Percentiles rank a stretch among this genome's conserved stretches.
phyloP scores from a whole-genome alignment of 2,113 vertebrate species.

The Pangasianodon hypophthalmus region DNA sequence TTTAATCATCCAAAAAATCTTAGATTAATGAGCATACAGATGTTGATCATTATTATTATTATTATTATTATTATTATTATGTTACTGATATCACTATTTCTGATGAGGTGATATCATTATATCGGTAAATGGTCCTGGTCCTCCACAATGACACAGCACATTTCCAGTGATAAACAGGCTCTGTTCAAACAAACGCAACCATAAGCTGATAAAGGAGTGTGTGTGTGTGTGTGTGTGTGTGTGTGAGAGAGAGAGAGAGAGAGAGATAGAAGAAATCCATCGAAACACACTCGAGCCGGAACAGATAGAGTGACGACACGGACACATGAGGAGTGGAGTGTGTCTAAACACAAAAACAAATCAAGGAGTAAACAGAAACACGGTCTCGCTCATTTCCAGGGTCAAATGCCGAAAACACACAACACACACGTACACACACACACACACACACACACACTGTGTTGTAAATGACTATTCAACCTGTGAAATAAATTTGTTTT shows the following conservation, averaged over 20 bases:
- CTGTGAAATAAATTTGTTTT: constrained; percentile 28
- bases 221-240: constrained; percentile 17
- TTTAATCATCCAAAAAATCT: neutral
- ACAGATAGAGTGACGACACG: neutral
- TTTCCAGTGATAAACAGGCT: neutral
- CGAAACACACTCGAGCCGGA: neutral
- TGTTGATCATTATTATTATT: neutral
- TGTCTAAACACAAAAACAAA: constrained; percentile 3
- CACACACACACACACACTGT: too few relatives aligned
- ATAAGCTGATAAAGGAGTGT: neutral
- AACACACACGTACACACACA: constrained; percentile 1
- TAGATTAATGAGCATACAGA: neutral
- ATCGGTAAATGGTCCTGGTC: neutral
- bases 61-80: neutral
- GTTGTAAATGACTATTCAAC: constrained; percentile 22
- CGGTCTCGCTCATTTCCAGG: neutral
- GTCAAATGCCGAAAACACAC: neutral
- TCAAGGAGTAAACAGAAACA: constrained; percentile 15
- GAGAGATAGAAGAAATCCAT: neutral
- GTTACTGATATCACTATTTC: neutral
- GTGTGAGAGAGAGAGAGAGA: neutral
- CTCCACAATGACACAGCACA: neutral
- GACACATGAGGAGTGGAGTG: neutral
- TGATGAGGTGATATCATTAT: neutral
- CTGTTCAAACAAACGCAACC: neutral